A percentile compares a stretch with the other conserved stretches of the same genome.
These are phyloP conservation scores for Peromyscus melanophrys DNA, from an alignment of 2,797 vertebrate genomes.

Conservation along the genomic window DNA sequence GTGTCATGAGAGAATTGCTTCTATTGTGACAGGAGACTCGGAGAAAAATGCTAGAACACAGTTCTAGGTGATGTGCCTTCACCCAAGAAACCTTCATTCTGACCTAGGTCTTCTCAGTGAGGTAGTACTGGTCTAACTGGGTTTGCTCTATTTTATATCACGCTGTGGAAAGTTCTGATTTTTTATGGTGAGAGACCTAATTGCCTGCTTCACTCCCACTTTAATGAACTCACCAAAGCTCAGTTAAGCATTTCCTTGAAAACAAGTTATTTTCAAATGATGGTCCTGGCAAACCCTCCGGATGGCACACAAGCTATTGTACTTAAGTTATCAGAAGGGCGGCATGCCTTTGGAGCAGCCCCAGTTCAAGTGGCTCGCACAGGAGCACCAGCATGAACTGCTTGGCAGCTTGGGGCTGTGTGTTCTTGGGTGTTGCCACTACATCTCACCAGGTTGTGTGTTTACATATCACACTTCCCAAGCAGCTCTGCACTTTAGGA, in stretches of 20 bases:
- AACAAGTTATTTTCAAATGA: conserved; percentile 76
- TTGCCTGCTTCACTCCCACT: conserved; percentile 66
- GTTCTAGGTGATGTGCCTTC: neutral
- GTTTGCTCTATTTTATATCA: conserved; percentile 5
- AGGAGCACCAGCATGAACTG: neutral
- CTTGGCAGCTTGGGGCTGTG: conserved; percentile 42
- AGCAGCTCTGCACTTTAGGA: neutral
- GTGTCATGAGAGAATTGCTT: neutral
- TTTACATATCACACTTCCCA: neutral
- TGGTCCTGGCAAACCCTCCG: conserved; percentile 5
- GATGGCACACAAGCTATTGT: conserved; percentile 21
- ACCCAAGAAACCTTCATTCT: neutral
- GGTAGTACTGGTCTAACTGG: neutral
- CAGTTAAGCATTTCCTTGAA: conserved; percentile 80
- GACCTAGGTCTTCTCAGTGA: neutral
- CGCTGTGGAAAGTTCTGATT: neutral
- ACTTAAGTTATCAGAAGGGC: neutral
- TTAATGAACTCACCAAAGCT: conserved; percentile 66
- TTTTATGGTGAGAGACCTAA: conserved; percentile 69
- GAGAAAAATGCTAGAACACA: neutral
- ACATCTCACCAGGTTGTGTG: neutral
- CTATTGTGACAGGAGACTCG: neutral
- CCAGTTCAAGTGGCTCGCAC: conserved; percentile 36
- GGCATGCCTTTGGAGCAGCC: neutral
- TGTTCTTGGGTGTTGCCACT: neutral